A percentile compares a stretch with the other conserved stretches of the same genome.
phyloP scores from a whole-genome alignment of 2,113 vertebrate genomes.

The Alosa alosa region DNA sequence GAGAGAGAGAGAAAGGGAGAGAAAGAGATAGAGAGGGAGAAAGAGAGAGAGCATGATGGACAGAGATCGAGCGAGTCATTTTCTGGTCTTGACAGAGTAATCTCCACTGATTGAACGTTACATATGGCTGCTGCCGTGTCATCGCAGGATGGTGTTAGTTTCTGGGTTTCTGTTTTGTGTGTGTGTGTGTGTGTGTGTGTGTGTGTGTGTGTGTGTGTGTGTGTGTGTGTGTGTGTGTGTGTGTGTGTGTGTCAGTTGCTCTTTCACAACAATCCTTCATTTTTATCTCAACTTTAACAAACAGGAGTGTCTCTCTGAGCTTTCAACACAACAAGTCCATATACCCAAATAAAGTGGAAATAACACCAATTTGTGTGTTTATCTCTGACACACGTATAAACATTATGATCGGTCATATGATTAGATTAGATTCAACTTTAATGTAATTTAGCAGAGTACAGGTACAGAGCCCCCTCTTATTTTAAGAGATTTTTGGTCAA shows the following conservation, averaged over 20 bases:
- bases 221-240: background rate
- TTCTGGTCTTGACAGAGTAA: background rate
- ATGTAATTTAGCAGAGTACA: no score
- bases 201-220: background rate
- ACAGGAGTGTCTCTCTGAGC: background rate
- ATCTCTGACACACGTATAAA: no score
- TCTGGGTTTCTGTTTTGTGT: background rate
- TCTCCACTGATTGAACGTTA: background rate
- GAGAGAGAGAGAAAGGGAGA: background rate
- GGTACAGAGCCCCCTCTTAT: no score
- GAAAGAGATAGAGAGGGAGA: no score
- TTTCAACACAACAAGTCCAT: background rate
- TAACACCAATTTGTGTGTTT: background rate
- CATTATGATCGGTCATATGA: no score
- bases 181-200: no score
- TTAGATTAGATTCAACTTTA: no score
- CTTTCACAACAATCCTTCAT: background rate
- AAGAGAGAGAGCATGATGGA: background rate
- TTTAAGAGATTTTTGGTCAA: no score
- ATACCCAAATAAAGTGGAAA: background rate
- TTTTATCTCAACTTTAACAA: background rate
- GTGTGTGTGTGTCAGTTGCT: background rate
- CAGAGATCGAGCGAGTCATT: background rate
- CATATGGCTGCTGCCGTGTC: background rate
- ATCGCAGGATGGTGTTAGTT: background rate